phyloP scores from a whole-genome alignment of 2,113 vertebrate species.

The Sprattus sprattus region DNA sequence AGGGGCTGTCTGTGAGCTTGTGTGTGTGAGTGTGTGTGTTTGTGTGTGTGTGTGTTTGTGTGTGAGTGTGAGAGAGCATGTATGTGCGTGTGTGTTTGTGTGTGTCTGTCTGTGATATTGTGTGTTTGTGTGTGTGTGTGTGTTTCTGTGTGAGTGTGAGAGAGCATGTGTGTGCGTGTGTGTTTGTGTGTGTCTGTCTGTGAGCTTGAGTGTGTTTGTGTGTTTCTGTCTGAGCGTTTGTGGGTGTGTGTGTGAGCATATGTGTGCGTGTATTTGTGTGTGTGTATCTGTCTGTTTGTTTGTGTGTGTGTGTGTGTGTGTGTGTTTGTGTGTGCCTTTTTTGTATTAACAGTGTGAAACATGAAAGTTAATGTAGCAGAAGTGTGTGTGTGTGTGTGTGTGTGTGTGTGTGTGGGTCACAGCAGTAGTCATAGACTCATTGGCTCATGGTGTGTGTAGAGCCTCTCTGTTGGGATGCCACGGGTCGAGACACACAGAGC shows the following conservation, averaged over 20 bases:
- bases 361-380: background rate
- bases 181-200: constrained; percentile 32
- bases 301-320: background rate
- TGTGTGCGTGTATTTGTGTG: background rate
- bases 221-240: too few relatives aligned
- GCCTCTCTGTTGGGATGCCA: too few relatives aligned
- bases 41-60: too few relatives aligned
- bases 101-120: background rate
- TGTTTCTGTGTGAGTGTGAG: too few relatives aligned
- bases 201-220: background rate
- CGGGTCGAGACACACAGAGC: too few relatives aligned
- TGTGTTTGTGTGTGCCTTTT: too few relatives aligned
- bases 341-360: background rate
- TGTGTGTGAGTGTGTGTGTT: constrained; percentile 20
- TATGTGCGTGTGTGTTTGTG: background rate
- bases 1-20: constrained; percentile 20
- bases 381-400: background rate
- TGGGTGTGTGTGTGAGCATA: background rate
- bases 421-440: constrained; percentile 43
- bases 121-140: background rate
- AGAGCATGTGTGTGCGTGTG: background rate
- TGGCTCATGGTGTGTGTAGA: too few relatives aligned
- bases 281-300: constrained; percentile 35
- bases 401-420: background rate
- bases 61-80: background rate